Evolutionary conservation across 2,888 invertebrate species (phyloP).

Genomic region (Thumatha senex): DNA sequence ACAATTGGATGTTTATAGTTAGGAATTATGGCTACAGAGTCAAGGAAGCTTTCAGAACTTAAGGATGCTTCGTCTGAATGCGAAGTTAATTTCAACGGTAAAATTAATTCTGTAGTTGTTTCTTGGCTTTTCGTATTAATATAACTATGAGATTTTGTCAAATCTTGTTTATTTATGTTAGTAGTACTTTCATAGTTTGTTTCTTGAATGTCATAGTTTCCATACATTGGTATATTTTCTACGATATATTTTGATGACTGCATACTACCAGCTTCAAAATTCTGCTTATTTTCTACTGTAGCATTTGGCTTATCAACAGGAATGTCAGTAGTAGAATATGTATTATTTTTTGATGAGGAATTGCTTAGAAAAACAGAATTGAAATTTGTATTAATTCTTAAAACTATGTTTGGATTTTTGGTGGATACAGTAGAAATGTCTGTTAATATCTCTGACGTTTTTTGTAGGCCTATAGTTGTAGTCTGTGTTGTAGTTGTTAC

Average conservation of each 20-base stretch:
- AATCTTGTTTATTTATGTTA: background rate
- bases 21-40: constrained; percentile 5
- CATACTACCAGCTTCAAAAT: background rate
- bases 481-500: background rate
- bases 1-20: background rate
- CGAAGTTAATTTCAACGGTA: constrained; percentile 15
- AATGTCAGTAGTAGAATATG: background rate
- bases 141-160: background rate
- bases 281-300: background rate
- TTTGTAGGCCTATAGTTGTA: background rate
- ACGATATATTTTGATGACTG: background rate
- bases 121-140: constrained; percentile 1
- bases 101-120: constrained; percentile 16
- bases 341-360: background rate
- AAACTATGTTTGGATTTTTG: background rate
- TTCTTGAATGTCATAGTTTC: background rate
- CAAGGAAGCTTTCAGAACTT: constrained; percentile 15
- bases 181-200: background rate
- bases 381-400: background rate
- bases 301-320: background rate
- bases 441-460: background rate
- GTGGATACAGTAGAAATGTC: background rate
- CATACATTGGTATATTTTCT: constrained; percentile 2
- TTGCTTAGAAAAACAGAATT: background rate
- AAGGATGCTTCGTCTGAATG: constrained; percentile 4